Evolutionary conservation across 2,888 invertebrate species (phyloP), one percentile per base, ranked within the genome.

Genomic region (Choristoneura rosaceana): DNA sequence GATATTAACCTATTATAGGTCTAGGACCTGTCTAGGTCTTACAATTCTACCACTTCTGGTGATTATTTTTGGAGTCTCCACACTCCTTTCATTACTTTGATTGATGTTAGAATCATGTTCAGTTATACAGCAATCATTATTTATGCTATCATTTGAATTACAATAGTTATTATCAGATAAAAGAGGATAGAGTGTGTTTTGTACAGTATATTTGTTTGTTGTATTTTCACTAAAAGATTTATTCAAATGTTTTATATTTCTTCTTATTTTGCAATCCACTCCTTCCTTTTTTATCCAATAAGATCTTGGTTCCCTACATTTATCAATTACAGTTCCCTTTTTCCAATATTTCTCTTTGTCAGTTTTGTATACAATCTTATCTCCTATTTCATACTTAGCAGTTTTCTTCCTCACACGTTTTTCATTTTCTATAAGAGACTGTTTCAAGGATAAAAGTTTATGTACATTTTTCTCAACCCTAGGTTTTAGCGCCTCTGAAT

Each of bases 21-120:
- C 25, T 25, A 25, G 2, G 25, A 25, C 25, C 25, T 25, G 25
- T 25, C 25, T 25, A 25, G 63, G 63, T 33, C 47, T 63, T 10
- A 63, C 45, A 50, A 63, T n/a, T n/a, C 63, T 63, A n/a, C 63
- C 63, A 33, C 63, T 63, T 47, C 63, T 45, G 14, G 63, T 63
- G 25, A 2, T 25, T 12, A 33, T 63, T 47, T 47, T 45, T 45
- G 10, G 10, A 10, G 10, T 3, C 45, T 7, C 45, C 12, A 12
- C 0, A 12, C 45, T 45, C 45, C 45, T 10, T 10, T 10, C 8
- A 45, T 10, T 45, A 10, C 10, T 0, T 10, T 45, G 10, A 3
- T 12, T 12, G 12, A 10, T 45, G 45, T 8, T 45, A 10, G 45
- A n/a, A 2, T 25, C 7, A 63, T 14, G 2, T 9, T 14, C 2